These are phyloP conservation scores for Diplodus puntazzo DNA, from an alignment of 2,797 vertebrate species.

Conservation along the genomic window DNA sequence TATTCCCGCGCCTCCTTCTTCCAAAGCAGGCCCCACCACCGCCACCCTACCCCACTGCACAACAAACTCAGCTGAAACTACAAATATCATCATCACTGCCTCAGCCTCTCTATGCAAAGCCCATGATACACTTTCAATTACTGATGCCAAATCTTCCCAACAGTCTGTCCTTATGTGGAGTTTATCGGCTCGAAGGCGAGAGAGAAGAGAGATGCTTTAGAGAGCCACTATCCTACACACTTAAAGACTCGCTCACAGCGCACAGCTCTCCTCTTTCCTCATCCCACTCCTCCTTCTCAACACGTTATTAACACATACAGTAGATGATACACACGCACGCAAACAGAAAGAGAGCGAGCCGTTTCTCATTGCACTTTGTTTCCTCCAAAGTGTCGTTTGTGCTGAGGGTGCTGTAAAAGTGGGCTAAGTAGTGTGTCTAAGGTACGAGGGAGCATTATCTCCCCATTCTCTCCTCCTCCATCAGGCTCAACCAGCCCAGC, in stretches of 20 bases:
- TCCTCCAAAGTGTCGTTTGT: conserved; percentile 65
- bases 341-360: conserved; percentile 44
- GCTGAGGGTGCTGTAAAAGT: conserved; percentile 74
- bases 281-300: conserved; percentile 53
- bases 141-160: conserved; percentile 68
- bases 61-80: conserved; percentile 63
- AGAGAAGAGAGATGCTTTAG: conserved; percentile 58
- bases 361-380: conserved; percentile 69
- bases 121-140: conserved; percentile 75
- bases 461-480: conserved; percentile 74
- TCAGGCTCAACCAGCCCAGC: conserved; percentile 79
- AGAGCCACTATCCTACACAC: conserved; percentile 67
- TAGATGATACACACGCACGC: conserved; percentile 31
- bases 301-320: conserved; percentile 43
- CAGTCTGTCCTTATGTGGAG: conserved; percentile 69
- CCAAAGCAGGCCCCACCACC: neutral
- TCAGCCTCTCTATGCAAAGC: conserved; percentile 50
- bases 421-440: conserved; percentile 74
- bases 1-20: conserved; percentile 67
- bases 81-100: conserved; percentile 67
- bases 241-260: conserved; percentile 35
- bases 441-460: conserved; percentile 70
- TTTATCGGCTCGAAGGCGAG: conserved; percentile 68
- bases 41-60: conserved; percentile 30
- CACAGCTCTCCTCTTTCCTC: conserved; percentile 22